Conservation (phyloP, 2,797 vertebrate genomes). For the Tarsius wallacei region DNA sequence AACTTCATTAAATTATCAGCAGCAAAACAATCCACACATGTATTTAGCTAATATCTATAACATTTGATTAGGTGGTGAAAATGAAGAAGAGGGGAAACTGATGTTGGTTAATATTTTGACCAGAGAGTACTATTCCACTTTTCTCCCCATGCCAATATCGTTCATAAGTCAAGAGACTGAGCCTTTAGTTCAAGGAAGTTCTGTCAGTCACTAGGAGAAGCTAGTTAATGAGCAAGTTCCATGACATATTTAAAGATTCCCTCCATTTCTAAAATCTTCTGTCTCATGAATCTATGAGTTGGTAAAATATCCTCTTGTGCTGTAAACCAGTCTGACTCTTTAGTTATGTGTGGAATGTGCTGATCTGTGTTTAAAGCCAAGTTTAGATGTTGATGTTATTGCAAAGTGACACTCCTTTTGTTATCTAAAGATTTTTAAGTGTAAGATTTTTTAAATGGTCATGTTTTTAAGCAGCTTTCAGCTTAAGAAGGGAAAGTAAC, state of each 20-base stretch:
- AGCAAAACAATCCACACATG: neutral
- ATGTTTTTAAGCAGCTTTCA: slow-evolving; percentile 36
- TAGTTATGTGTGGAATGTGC: slow-evolving; percentile 69
- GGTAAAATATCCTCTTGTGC: neutral
- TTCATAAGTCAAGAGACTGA: neutral
- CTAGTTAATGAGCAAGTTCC: neutral
- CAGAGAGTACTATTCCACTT: neutral
- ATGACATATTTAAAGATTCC: neutral
- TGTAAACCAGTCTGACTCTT: slow-evolving; percentile 29
- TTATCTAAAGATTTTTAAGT: slow-evolving; percentile 52
- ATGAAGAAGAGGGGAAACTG: neutral
- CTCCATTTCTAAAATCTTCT: slow-evolving; percentile 34
- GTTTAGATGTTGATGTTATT: slow-evolving; percentile 49
- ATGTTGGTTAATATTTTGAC: neutral
- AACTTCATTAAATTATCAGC: neutral
- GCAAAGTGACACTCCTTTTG: slow-evolving; percentile 44
- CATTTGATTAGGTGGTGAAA: slow-evolving; percentile 17
- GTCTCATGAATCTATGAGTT: neutral
- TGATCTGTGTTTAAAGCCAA: slow-evolving; percentile 59
- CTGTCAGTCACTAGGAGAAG: neutral
- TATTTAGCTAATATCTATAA: neutral
- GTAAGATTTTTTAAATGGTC: slow-evolving; percentile 48
- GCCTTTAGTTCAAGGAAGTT: neutral
- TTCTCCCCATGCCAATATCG: neutral
- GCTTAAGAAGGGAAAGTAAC: slow-evolving; percentile 48